A percentile compares a stretch with the other conserved stretches of the same genome.
Conservation (phyloP, 2,888 invertebrate species). For the Hoplodrina blanda region DNA sequence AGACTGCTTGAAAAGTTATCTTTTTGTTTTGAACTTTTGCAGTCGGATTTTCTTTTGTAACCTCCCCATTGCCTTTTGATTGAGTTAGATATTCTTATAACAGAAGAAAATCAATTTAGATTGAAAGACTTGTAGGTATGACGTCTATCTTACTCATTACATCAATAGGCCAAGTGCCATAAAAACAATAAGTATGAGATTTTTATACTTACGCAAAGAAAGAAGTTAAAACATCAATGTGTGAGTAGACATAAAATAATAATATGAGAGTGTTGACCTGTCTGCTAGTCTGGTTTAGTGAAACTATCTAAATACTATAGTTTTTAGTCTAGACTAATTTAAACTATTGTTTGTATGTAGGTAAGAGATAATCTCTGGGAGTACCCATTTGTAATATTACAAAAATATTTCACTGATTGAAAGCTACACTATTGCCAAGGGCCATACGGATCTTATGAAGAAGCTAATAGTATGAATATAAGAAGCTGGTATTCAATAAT, state of each 20-base stretch:
- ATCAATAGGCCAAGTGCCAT: slow-evolving; percentile 23
- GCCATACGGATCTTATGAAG: too few species aligned
- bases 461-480: too few species aligned
- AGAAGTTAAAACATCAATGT: slow-evolving; percentile 21
- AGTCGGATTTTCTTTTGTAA: background rate
- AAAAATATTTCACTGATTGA: too few species aligned
- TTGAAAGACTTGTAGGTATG: slow-evolving; percentile 3
- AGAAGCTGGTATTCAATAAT: slow-evolving; percentile 8
- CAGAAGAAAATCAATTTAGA: slow-evolving; percentile 5
- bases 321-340: too few species aligned
- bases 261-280: slow-evolving; percentile 61
- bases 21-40: too few species aligned
- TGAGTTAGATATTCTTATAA: background rate
- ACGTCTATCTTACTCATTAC: slow-evolving; percentile 6
- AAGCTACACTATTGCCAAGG: too few species aligned
- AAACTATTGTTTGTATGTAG: too few species aligned
- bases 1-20: too few species aligned
- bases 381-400: too few species aligned
- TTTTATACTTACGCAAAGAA: slow-evolving; percentile 15
- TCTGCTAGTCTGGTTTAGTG: slow-evolving; percentile 57
- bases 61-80: background rate
- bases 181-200: slow-evolving; percentile 33
- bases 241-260: background rate
- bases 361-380: too few species aligned
- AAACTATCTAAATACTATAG: slow-evolving; percentile 14